phyloP scores from a whole-genome alignment of 2,797 vertebrate species.

The Sphaeramia orbicularis region DNA sequence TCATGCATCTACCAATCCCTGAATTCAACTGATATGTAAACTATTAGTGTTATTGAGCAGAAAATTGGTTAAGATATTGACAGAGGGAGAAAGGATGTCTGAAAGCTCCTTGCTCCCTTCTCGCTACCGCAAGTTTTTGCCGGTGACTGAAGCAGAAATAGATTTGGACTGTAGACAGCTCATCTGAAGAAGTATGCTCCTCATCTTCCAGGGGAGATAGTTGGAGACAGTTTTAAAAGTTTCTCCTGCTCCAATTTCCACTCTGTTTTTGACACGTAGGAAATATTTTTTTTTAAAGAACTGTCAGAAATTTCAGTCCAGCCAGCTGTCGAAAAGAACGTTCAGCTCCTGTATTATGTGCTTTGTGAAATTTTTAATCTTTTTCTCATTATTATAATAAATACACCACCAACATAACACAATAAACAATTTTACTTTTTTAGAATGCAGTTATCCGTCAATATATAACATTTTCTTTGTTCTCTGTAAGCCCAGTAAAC shows the following conservation, averaged over 20 bases:
- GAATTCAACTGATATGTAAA: constrained; percentile 51
- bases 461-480: constrained; percentile 31
- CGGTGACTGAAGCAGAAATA: constrained; percentile 74
- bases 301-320: constrained; percentile 37
- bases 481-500: constrained; percentile 29
- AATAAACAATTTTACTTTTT: neutral
- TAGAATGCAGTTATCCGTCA: neutral
- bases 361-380: neutral
- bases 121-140: constrained; percentile 55
- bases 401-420: neutral
- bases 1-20: constrained; percentile 34
- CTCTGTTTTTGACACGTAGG: constrained; percentile 51
- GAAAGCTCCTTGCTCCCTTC: constrained; percentile 56
- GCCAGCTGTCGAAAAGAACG: constrained; percentile 36
- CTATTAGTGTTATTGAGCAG: constrained; percentile 53
- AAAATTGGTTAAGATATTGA: constrained; percentile 66
- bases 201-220: constrained; percentile 54
- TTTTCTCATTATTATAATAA: constrained; percentile 13
- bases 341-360: neutral
- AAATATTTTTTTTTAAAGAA: constrained; percentile 33
- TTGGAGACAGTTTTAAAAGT: constrained; percentile 63
- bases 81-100: constrained; percentile 57
- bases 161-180: constrained; percentile 74
- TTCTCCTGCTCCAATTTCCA: constrained; percentile 57
- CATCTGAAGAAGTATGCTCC: constrained; percentile 54